phyloP scores from a whole-genome alignment of 2,888 invertebrate genomes.

The Anoncus sp. region DNA sequence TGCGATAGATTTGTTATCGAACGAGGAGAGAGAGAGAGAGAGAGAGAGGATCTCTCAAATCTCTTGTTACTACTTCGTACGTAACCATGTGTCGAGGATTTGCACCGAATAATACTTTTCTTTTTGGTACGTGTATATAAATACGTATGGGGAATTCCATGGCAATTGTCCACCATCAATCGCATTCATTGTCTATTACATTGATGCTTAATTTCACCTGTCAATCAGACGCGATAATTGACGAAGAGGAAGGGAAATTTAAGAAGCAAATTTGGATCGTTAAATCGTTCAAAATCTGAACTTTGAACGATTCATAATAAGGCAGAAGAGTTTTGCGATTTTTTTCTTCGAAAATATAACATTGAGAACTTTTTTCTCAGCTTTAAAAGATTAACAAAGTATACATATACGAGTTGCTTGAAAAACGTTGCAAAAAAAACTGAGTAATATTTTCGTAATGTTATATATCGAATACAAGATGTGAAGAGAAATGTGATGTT shows the following conservation, averaged over 20 bases:
- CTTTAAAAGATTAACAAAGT: too few relatives aligned
- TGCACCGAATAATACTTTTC: constrained; percentile 5
- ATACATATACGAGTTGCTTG: not conserved
- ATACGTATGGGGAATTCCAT: not conserved
- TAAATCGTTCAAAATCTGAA: not conserved
- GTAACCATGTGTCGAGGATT: constrained; percentile 12
- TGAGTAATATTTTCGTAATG: too few relatives aligned
- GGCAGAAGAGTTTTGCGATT: too few relatives aligned
- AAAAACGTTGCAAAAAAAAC: not conserved
- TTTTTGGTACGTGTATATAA: not conserved
- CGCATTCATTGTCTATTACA: not conserved
- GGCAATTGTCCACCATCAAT: not conserved
- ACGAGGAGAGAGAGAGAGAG: too few relatives aligned
- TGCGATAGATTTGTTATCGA: constrained; percentile 9
- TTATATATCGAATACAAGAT: too few relatives aligned
- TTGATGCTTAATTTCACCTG: not conserved
- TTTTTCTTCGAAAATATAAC: too few relatives aligned
- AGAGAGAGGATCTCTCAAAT: not conserved
- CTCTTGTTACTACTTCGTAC: constrained; percentile 14
- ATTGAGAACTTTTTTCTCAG: too few relatives aligned
- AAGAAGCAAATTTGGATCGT: not conserved
- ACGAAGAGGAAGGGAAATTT: not conserved
- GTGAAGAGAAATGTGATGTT: too few relatives aligned
- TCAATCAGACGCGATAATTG: not conserved
- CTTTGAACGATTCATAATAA: too few relatives aligned